Evolutionary conservation across 2,797 vertebrate species (phyloP).

Genomic region (Lacerta agilis): DNA sequence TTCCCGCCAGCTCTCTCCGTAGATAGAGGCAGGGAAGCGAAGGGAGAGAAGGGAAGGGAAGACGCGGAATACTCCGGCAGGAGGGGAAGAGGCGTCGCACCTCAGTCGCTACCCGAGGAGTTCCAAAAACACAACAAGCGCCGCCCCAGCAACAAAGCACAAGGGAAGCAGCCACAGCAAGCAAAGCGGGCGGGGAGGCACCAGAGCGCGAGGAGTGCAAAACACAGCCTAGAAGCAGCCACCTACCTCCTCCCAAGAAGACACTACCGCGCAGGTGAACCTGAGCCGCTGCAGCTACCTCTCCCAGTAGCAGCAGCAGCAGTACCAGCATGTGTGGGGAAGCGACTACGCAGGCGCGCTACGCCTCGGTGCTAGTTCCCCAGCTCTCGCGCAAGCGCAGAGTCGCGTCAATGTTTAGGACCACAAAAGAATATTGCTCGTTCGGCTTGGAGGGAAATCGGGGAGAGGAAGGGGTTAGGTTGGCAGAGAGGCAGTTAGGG

Average conservation of each 20-base stretch:
- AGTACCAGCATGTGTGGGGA: not conserved
- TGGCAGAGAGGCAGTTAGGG: no score
- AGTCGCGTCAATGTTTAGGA: rapidly evolving
- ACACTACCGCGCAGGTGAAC: not conserved
- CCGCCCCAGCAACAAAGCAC: not conserved
- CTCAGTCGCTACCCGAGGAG: no score
- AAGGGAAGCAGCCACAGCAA: not conserved
- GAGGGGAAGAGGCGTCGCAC: no score
- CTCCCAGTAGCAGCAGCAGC: not conserved
- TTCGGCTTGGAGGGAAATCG: rapidly evolving
- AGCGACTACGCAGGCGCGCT: conserved; percentile 18
- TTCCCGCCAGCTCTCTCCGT: not conserved
- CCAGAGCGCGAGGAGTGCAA: not conserved
- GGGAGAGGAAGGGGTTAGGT: not conserved
- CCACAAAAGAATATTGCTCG: conserved; percentile 3
- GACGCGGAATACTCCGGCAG: not conserved
- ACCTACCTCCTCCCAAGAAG: not conserved
- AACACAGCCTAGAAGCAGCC: not conserved
- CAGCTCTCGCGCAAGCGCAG: not conserved
- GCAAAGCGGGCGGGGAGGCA: not conserved
- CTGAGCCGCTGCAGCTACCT: no score
- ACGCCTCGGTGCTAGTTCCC: not conserved
- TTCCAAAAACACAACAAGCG: not conserved
- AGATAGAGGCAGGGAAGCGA: not conserved
- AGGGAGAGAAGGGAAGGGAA: no score